Percentiles rank a stretch among this genome's conserved stretches.
phyloP scores from a whole-genome alignment of 2,888 invertebrate species.

The Apoda limacodes region DNA sequence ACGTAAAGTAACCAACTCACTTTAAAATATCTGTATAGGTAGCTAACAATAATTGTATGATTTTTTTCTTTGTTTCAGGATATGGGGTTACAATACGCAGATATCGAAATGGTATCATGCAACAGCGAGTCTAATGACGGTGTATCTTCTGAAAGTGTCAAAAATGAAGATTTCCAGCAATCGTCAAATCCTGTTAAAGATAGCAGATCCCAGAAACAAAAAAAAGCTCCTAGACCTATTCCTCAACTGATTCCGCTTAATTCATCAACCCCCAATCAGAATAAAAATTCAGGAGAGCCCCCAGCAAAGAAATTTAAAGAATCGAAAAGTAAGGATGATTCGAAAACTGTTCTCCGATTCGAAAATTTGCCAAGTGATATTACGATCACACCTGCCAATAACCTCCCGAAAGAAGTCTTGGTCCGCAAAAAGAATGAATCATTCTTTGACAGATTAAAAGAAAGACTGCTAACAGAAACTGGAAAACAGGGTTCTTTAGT shows the following conservation, averaged over 20 bases:
- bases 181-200: conserved; percentile 36
- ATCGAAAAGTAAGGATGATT: conserved; percentile 21
- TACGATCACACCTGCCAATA: conserved; percentile 35
- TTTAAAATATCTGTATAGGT: too few relatives aligned
- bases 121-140: conserved; percentile 59
- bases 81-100: conserved; percentile 48
- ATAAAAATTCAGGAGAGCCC: conserved; percentile 47
- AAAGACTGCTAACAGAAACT: conserved; percentile 75
- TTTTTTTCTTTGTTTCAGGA: conserved; percentile 45
- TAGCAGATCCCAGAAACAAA: conserved; percentile 36
- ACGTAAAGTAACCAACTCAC: too few relatives aligned
- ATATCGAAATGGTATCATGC: conserved; percentile 47
- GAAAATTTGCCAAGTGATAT: conserved; percentile 39
- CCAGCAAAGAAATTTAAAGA: conserved; percentile 55
- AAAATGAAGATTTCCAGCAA: conserved; percentile 33
- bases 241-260: conserved; percentile 82
- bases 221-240: conserved; percentile 71
- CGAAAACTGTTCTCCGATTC: conserved; percentile 23
- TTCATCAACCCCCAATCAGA: conserved; percentile 53
- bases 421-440: conserved; percentile 76
- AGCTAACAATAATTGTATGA: too few relatives aligned
- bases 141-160: conserved; percentile 29
- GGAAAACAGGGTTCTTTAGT: conserved; percentile 75
- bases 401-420: conserved; percentile 35
- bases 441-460: conserved; percentile 86